Evolutionary conservation across 2,797 vertebrate genomes (phyloP), one percentile per base, ranked within the genome.

Genomic region (Borostomias antarcticus): DNA sequence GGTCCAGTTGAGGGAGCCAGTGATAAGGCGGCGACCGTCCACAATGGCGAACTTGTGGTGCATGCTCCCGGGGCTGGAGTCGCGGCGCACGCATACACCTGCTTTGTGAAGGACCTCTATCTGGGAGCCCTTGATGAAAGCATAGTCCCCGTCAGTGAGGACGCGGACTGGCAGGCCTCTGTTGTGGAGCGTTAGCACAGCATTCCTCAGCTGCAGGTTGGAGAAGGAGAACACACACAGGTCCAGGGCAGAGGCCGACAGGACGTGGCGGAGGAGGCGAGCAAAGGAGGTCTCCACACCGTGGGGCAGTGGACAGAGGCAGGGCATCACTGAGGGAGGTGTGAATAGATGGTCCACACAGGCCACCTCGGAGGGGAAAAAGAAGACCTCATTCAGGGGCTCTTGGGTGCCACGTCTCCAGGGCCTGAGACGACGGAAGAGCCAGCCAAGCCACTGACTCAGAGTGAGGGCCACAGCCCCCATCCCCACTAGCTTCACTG

Each of bases 1-100:
- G 45, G 96, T 98, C 97, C 97, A 99, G 89, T 98, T 98, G 86
- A 99, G 94, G 60, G 97, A 99, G 73, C 96, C 97, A 0, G 94
- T 96, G 86, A 99, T 89, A 78, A 98, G 89, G 68, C 91, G 72
- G 69, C 79, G 92, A 56, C 80, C 29, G 66, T 99, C 96, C 79
- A 98, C 80, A 10, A 99, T 71, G 0, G 91, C 95, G 48, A 99
- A 99, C 82, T 98, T 99, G 87, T 99, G 96, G 78, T 98, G 97
- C 97, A 98, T 98, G 80, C 87, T 45, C 72, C 90, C 93, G 0
- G 91, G 89, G 0, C 80, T 79, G 62, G 88, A 77, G 59, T 93
- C 91, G 0, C 92, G 94, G 4, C 95, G 93, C 10, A 96, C 95
- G 61, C 86, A 89, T 79, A 99, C 93, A 97, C 96, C 96, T 2